Percentiles rank a stretch among this genome's conserved stretches.
These are phyloP conservation scores for Drosophila koepferae DNA, from an alignment of 2,888 invertebrate species.

Conservation along the genomic window DNA sequence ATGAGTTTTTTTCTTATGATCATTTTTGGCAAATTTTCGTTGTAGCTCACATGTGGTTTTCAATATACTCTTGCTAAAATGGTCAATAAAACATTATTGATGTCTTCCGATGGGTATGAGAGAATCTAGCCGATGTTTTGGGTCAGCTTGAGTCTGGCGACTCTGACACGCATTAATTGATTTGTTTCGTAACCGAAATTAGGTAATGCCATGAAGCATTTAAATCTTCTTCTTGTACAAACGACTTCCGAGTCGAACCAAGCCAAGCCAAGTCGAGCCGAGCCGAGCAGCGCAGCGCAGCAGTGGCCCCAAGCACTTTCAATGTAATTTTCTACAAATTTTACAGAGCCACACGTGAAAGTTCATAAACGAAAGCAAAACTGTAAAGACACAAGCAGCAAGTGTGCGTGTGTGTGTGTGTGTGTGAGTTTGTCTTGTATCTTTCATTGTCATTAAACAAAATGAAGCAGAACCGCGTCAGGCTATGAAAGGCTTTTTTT, in stretches of 20 bases:
- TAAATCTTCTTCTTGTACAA: slow-evolving; percentile 62
- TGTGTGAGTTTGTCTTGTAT: slow-evolving; percentile 43
- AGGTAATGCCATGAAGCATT: slow-evolving; percentile 74
- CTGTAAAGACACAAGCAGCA: slow-evolving; percentile 36
- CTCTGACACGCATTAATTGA: slow-evolving; percentile 71
- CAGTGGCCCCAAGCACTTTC: slow-evolving; percentile 54
- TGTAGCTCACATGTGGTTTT: slow-evolving; percentile 38
- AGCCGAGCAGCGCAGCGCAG: slow-evolving; percentile 4
- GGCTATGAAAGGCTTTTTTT: slow-evolving; percentile 70
- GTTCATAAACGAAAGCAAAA: slow-evolving; percentile 81
- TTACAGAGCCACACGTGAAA: slow-evolving; percentile 69
- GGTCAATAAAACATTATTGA: slow-evolving; percentile 53
- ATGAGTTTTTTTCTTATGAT: slow-evolving; percentile 27
- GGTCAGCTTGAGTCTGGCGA: background rate
- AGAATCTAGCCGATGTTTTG: slow-evolving; percentile 47
- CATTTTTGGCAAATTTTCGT: slow-evolving; percentile 36
- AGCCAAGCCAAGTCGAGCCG: slow-evolving; percentile 6
- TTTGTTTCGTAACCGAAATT: slow-evolving; percentile 81
- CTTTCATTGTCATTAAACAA: slow-evolving; percentile 77
- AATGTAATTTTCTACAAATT: slow-evolving; percentile 65
- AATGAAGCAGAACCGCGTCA: slow-evolving; percentile 78
- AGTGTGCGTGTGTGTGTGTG: slow-evolving; percentile 13
- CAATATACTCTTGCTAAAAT: slow-evolving; percentile 49
- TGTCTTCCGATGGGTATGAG: slow-evolving; percentile 21
- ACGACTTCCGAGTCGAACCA: slow-evolving; percentile 25